Evolutionary conservation across 2,113 vertebrate species (phyloP), one percentile per base, ranked within the genome.

Genomic region (Platichthys stellatus): DNA sequence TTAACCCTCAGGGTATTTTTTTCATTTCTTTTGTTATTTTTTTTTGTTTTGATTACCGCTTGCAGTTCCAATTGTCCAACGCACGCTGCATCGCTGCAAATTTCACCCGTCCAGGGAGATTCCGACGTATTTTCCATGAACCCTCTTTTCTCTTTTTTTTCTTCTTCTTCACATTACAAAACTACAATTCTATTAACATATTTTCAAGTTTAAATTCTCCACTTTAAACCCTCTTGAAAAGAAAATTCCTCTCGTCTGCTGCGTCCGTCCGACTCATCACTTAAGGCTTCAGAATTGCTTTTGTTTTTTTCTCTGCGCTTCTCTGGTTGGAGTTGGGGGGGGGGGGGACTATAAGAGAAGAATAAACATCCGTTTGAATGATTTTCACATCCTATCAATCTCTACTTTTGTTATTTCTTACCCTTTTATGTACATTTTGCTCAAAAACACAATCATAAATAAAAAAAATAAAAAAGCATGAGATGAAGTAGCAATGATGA

Each of bases 161-260:
- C 2, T 24, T 87, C 26, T 93, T 94, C 95, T 96, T 96, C 96
- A 96, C 95, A 95, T 95, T 94, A 95, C 94, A 94, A 90, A 92
- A 94, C 93, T 93, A 95, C 95, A 94, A 94, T 93, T 94, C 95
- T 95, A 94, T 94, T 95, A 94, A 95, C 93, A 90, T 93, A 94
- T 92, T 93, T 94, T 96, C 96, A 97, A 97, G 95, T 96, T 95
- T 96, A 92, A 83, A 95, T 88, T 87, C 86, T 91, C 80, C 72
- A 90, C 92, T 91, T 92, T 89, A 87, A 90, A 91, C 90, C 87
- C 92, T 93, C 88, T 90, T 86, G 84, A 85, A 93, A 94, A 95
- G 92, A 91, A 31, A 93, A 94, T 88, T 87, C 86, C 78, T 86
- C 84, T 85, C 85, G 84, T 90, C 82, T 81, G 84, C 71, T 76